phyloP scores from a whole-genome alignment of 2,888 invertebrate genomes.

The Apoda limacodes region DNA sequence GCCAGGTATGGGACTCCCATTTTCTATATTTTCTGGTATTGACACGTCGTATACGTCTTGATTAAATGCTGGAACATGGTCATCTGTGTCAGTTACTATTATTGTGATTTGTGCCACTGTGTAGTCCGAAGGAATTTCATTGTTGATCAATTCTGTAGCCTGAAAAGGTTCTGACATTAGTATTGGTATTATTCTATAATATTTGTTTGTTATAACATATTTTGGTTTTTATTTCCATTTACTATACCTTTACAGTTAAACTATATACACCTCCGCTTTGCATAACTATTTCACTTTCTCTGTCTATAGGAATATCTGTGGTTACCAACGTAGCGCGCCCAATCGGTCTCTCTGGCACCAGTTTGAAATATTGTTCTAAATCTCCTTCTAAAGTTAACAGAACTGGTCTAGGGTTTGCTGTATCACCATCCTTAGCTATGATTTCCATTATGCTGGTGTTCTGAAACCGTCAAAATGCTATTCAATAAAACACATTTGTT shows the following conservation, averaged over 20 bases:
- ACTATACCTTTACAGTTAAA: conserved; percentile 70
- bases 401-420: conserved; percentile 77
- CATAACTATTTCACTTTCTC: conserved; percentile 79
- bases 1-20: conserved; percentile 76
- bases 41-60: conserved; percentile 73
- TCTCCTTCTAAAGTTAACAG: conserved; percentile 78
- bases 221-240: background rate
- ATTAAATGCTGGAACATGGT: conserved; percentile 80
- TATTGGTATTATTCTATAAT: too few species aligned
- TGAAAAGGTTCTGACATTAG: too few species aligned
- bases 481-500: too few species aligned
- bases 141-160: conserved; percentile 81
- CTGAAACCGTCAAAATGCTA: too few species aligned
- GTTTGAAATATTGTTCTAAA: conserved; percentile 74
- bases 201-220: background rate
- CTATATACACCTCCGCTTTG: conserved; percentile 84
- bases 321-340: conserved; percentile 73
- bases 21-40: conserved; percentile 81
- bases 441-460: conserved; percentile 77
- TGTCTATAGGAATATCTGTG: conserved; percentile 74
- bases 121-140: conserved; percentile 76
- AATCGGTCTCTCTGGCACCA: conserved; percentile 66
- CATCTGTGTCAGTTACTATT: conserved; percentile 83
- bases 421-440: conserved; percentile 84
- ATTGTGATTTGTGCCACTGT: conserved; percentile 78